Conservation (phyloP, 2,113 vertebrate genomes). For the Tor tambroides region DNA sequence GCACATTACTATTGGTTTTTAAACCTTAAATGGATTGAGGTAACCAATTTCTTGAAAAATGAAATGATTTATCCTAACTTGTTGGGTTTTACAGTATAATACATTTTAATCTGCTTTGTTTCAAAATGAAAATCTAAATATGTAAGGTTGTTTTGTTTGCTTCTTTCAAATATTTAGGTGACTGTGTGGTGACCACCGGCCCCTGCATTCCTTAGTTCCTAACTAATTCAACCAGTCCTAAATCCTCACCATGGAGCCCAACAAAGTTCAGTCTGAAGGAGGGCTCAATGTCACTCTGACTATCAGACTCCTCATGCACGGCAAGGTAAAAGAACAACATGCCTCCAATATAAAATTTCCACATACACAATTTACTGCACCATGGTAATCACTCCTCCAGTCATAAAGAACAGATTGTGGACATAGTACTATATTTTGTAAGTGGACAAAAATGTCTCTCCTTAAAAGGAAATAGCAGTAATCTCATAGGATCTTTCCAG, state of each 20-base stretch:
- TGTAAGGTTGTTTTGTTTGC: neutral
- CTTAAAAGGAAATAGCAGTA: neutral
- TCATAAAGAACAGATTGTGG: neutral
- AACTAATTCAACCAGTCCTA: slow-evolving; percentile 64
- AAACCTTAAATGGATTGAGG: neutral
- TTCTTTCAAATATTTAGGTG: slow-evolving; percentile 70
- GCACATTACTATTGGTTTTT: neutral
- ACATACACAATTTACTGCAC: neutral
- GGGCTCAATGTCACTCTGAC: slow-evolving; percentile 96
- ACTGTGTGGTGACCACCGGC: slow-evolving; percentile 73
- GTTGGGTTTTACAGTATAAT: neutral
- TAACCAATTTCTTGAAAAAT: neutral
- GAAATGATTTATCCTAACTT: neutral
- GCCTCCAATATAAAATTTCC: neutral
- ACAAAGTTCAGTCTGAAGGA: slow-evolving; percentile 89
- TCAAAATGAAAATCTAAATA: neutral
- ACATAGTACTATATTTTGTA: neutral
- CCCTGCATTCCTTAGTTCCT: slow-evolving; percentile 69
- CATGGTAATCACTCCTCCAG: neutral
- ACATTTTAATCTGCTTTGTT: neutral
- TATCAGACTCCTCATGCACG: slow-evolving; percentile 96
- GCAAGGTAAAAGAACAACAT: slow-evolving; percentile 81
- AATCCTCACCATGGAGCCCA: slow-evolving; percentile 83
- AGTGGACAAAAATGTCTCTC: neutral
- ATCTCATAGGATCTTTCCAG: neutral